These are phyloP conservation scores for Lucifuga dentata DNA, from an alignment of 2,113 vertebrate species.

Conservation along the genomic window DNA sequence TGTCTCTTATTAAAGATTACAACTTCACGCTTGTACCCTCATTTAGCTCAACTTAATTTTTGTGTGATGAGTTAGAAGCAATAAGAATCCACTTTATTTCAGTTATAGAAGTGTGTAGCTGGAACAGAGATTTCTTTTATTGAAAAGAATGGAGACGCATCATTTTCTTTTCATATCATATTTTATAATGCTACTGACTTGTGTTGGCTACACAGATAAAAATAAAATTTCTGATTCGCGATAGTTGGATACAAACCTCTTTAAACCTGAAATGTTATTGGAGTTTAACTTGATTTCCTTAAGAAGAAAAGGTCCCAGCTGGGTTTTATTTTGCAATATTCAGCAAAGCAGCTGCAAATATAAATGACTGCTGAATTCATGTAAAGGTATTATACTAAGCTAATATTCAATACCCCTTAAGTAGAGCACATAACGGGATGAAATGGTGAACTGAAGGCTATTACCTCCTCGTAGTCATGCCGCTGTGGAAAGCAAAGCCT, in stretches of 20 bases:
- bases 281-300: slow-evolving; percentile 36
- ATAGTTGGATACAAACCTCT: slow-evolving; percentile 36
- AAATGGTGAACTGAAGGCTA: slow-evolving; percentile 3
- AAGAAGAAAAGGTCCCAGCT: slow-evolving; percentile 39
- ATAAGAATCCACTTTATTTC: slow-evolving; percentile 3
- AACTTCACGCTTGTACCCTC: neutral
- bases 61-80: neutral
- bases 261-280: slow-evolving; percentile 31
- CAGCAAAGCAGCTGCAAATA: slow-evolving; percentile 40
- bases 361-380: slow-evolving; percentile 49
- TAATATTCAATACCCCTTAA: slow-evolving; percentile 30
- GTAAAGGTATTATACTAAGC: slow-evolving; percentile 49
- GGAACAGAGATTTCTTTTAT: neutral
- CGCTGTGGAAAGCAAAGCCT: slow-evolving; percentile 1
- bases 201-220: slow-evolving; percentile 1
- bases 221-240: neutral
- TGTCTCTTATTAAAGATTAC: no score
- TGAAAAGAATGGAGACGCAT: slow-evolving; percentile 9
- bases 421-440: slow-evolving; percentile 11
- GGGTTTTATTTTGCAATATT: slow-evolving; percentile 31
- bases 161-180: no score
- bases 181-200: neutral
- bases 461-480: neutral
- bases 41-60: no score
- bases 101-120: neutral